Evolutionary conservation across 2,888 invertebrate species (phyloP).

Genomic region (Loripinus fragilis): DNA sequence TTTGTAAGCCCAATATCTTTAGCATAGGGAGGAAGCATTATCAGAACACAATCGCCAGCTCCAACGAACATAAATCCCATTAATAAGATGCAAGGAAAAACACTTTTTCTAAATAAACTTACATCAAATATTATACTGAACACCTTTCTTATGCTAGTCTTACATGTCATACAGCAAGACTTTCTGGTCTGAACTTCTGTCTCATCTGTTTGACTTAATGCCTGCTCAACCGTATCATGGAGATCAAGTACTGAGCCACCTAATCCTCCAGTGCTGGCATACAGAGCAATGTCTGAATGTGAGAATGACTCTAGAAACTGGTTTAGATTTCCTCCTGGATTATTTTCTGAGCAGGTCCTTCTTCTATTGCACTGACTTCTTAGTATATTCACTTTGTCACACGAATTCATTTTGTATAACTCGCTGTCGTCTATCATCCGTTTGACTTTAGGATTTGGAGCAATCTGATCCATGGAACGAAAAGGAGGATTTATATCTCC

Average conservation of each 20-base stretch:
- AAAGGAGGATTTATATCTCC: neutral
- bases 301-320: conserved; percentile 40
- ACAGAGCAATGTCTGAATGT: conserved; percentile 44
- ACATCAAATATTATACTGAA: conserved; percentile 31
- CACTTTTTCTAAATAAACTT: conserved; percentile 23
- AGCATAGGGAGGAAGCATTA: conserved; percentile 47
- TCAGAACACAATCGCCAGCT: neutral
- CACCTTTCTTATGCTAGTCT: neutral
- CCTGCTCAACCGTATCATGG: conserved; percentile 1
- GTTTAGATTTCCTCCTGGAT: conserved; percentile 1
- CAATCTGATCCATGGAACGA: neutral
- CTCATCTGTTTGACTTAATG: neutral
- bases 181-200: neutral
- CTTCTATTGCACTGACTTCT: neutral
- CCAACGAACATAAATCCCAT: conserved; percentile 47
- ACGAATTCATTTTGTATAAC: conserved; percentile 16
- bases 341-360: conserved; percentile 23
- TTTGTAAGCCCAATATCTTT: conserved; percentile 43
- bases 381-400: conserved; percentile 10
- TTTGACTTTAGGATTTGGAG: neutral
- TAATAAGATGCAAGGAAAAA: conserved; percentile 44
- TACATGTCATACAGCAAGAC: neutral
- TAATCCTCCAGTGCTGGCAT: conserved; percentile 37
- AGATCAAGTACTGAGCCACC: conserved; percentile 44
- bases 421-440: neutral